Base-by-base conservation (phyloP, 2,888 invertebrate species). In the Lasiommata megera region DNA sequence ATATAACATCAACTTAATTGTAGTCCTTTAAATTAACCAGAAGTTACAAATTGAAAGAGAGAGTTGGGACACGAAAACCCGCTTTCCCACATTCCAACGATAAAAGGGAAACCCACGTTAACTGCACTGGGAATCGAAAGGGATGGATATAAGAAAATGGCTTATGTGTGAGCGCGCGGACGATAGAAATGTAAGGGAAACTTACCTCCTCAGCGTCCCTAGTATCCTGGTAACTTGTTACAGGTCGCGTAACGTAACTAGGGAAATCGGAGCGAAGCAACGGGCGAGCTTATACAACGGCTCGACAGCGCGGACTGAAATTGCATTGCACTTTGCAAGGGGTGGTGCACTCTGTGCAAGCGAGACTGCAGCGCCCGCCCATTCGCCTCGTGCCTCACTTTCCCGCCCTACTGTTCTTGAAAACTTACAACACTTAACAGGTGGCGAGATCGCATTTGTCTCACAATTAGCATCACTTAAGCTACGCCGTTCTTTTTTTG, bases 341-440 rank as follows among this genome's bases (percentile, higher is more conserved):
- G 90, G 88, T 85, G 87, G 88, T 86, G 88, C 88, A 88, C 77
- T 65, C 74, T 80, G 86, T 86, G 88, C 88, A 88, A 90, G 89
- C 84, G 88, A 88, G 88, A 90, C 87, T 87, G 87, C 88, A 83
- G 66, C 87, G 86, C 91, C 90, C 88, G 88, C 91, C 90, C 89
- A 86, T 83, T 84, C 76, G 79, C 83, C 82, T 82, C 78, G 80
- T 86, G 83, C 84, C 85, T 89, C 88, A 86, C 88, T 85, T 89
- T 89, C 86, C 85, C 88, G 88, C 90, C 88, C 87, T 87, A 83
- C 74, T 81, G 77, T 76, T 80, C 76, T 70, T 67, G 67, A 69
- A 73, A 82, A 80, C 76, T 84, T 80, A 77, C 75, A 76, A 56
- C 65, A 66, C 66, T 68, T 67, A 68, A 70, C 67, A 69, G 67